Base-by-base conservation (phyloP, 1,140 invertebrate genomes). In the Lepidurus arcticus region DNA sequence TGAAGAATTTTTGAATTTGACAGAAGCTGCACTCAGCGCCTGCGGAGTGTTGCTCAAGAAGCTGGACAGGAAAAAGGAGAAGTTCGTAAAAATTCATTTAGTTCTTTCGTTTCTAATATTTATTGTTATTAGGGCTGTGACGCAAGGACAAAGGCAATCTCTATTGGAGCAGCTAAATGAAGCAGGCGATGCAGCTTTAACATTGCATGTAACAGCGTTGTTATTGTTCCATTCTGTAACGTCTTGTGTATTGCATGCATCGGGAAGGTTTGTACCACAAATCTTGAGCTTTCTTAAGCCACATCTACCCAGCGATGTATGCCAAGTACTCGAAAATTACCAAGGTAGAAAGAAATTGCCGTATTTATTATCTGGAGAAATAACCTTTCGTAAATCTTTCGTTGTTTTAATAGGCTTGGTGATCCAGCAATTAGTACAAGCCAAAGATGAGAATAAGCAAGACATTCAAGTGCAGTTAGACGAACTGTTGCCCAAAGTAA, bases 51-150 rank as follows among this genome's bases (percentile, higher is more conserved):
- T 97, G 86, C 84, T 95, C 53, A 94, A 92, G 81, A 97, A 97
- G 86, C 89, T 90, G 78, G 94, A 96, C 84, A 94, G 94, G 82
- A 95, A 93, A 83, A 93, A 93, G 83, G 94, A 96, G 86, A 90
- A 90, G 85, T 89, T 85, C 81, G 76, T 79, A 44, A 79, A 65
- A 79, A 21, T 16, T n/a, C 21, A 44, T 42, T 42, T 13, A 9
- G 11, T 78, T 80, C 10, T 24, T 76, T 53, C 74, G 9, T 7
- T 80, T 80, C 65, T 43, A 73, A 42, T 73, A 26, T 44, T 73
- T 79, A 1, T 53, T 44, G 80, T 21, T 83, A 82, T 44, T 82
- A 88, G 88, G 80, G 86, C 89, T 26, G 83, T 94, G 26, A 87
- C 96, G 78, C 85, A 91, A 74, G 91, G 89, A 78, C 93, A 96